Evolutionary conservation across 2,113 vertebrate genomes (phyloP).

Genomic region (Oenanthe melanoleuca): DNA sequence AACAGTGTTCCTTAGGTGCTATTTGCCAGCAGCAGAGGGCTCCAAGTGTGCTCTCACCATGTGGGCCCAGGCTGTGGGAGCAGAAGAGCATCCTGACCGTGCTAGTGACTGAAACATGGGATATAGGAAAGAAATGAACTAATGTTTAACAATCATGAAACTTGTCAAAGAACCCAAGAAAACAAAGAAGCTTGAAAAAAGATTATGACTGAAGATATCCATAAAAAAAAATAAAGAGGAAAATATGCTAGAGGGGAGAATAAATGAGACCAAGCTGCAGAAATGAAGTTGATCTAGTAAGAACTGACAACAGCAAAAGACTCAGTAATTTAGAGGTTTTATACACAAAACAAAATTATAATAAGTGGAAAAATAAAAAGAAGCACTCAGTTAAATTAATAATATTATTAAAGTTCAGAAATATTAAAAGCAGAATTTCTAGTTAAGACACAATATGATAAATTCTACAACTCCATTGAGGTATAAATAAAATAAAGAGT

Average conservation of each 20-base stretch:
- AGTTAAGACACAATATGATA: background rate
- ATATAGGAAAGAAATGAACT: background rate
- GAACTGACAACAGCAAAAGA: background rate
- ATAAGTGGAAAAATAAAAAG: background rate
- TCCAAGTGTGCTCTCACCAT: background rate
- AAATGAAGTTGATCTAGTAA: background rate
- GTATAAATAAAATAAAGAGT: background rate
- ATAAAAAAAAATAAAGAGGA: background rate
- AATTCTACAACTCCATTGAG: background rate
- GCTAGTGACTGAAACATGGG: background rate
- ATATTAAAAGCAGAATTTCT: background rate
- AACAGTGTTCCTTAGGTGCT: background rate
- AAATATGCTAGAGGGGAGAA: background rate
- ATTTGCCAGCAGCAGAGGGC: background rate
- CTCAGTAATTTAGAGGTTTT: background rate
- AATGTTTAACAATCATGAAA: background rate
- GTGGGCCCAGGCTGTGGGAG: accelerated
- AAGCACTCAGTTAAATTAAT: background rate
- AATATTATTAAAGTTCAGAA: background rate
- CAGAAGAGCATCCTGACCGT: accelerated
- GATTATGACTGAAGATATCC: background rate
- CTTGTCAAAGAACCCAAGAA: background rate
- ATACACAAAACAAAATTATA: background rate
- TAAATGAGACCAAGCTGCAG: background rate
- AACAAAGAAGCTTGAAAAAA: background rate